Evolutionary conservation across 2,797 vertebrate species (phyloP).

Genomic region (Amazona finschi): DNA sequence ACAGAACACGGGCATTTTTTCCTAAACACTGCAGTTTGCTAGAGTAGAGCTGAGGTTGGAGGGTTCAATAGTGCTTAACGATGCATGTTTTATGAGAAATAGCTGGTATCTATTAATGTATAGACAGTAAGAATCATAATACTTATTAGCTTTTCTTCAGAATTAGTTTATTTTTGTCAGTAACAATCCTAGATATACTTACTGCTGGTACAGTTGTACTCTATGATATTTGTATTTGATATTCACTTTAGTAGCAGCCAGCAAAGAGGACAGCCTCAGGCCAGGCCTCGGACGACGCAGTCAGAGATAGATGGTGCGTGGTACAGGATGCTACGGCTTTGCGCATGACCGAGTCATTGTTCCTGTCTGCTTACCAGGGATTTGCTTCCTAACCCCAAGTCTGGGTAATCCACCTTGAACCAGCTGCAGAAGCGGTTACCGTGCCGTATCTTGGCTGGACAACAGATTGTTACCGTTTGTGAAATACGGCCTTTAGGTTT

Average conservation of each 20-base stretch:
- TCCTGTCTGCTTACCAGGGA: slow-evolving; percentile 62
- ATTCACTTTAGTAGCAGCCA: slow-evolving; percentile 80
- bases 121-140: slow-evolving; percentile 90
- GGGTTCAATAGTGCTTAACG: slow-evolving; percentile 87
- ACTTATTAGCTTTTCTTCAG: slow-evolving; percentile 86
- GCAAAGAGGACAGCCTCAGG: slow-evolving; percentile 83
- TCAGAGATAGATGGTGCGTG: slow-evolving; percentile 60
- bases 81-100: slow-evolving; percentile 89
- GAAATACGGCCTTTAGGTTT: slow-evolving; percentile 26
- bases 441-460: slow-evolving; percentile 57
- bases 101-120: slow-evolving; percentile 99
- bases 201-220: slow-evolving; percentile 99
- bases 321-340: slow-evolving; percentile 78
- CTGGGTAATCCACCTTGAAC: slow-evolving; percentile 54
- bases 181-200: slow-evolving; percentile 92
- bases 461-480: slow-evolving; percentile 74
- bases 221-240: slow-evolving; percentile 81
- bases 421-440: slow-evolving; percentile 64
- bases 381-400: slow-evolving; percentile 42
- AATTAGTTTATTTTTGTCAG: slow-evolving; percentile 90
- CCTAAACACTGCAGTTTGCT: slow-evolving; percentile 85
- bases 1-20: slow-evolving; percentile 81
- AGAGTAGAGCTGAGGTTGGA: slow-evolving; percentile 81
- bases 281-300: slow-evolving; percentile 78
- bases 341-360: slow-evolving; percentile 68